phyloP scores from a whole-genome alignment of 2,113 vertebrate genomes.

The Ursus arctos region DNA sequence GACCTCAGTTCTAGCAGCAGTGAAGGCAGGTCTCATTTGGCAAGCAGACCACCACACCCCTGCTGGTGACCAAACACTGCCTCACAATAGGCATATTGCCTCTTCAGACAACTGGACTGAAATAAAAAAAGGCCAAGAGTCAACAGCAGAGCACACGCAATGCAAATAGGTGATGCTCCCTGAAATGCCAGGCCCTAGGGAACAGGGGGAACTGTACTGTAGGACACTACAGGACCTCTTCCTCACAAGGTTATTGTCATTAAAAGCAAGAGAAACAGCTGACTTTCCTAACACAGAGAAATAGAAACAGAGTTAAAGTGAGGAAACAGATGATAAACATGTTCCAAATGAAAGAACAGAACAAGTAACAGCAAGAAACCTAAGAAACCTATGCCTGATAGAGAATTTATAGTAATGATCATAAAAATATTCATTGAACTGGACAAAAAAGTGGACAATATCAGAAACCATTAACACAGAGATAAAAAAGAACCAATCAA shows the following conservation, averaged over 20 bases:
- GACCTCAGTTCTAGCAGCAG: background rate
- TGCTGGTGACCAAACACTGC: background rate
- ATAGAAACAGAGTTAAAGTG: background rate
- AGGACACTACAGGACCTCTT: background rate
- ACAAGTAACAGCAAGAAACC: background rate
- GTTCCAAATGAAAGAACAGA: background rate
- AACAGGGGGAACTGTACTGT: background rate
- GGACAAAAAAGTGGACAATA: background rate
- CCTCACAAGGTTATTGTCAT: background rate
- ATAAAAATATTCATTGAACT: background rate
- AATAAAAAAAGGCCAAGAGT: background rate
- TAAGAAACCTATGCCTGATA: background rate
- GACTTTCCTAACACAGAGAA: background rate
- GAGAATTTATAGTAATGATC: background rate
- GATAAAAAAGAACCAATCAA: background rate
- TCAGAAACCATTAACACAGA: background rate
- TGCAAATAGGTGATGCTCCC: background rate
- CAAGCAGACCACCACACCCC: background rate
- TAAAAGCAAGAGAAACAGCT: background rate
- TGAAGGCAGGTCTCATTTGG: background rate
- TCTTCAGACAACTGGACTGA: background rate
- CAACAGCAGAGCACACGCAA: background rate
- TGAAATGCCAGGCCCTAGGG: background rate
- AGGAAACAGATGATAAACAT: background rate
- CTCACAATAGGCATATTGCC: background rate